A percentile compares a stretch with the other conserved stretches of the same genome.
Conservation (phyloP, 2,797 vertebrate species). For the Passerculus sandwichensis region DNA sequence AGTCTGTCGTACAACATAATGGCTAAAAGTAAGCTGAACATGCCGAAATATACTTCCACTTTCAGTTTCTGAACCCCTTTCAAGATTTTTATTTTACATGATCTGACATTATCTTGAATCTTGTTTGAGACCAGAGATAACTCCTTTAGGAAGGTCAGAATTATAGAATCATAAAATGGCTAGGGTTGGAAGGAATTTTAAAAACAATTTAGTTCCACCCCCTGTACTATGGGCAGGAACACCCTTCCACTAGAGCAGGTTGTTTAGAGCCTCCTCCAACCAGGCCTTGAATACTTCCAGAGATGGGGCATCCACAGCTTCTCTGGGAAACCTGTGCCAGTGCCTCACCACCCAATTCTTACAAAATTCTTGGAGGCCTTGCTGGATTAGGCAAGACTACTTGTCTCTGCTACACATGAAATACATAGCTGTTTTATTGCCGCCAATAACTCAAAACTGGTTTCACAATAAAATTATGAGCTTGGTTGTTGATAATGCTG, state of each 20-base stretch:
- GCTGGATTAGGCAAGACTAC: neutral
- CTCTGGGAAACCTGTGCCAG: neutral
- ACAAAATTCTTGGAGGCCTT: neutral
- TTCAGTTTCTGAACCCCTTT: neutral
- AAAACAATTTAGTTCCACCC: neutral
- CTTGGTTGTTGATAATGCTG: neutral
- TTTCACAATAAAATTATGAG: neutral
- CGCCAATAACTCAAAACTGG: neutral
- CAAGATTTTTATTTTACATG: neutral
- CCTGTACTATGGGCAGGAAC: neutral
- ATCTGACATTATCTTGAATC: neutral
- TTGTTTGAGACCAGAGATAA: neutral
- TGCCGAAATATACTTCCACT: neutral
- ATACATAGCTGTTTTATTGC: neutral
- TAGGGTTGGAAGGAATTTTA: neutral
- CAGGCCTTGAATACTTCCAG: neutral
- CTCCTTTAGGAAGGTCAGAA: neutral
- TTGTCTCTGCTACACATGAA: neutral
- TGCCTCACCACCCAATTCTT: neutral
- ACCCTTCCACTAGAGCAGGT: neutral
- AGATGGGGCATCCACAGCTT: neutral
- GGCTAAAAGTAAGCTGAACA: neutral
- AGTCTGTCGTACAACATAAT: neutral
- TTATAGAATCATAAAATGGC: neutral
- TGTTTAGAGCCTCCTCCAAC: neutral